Base-by-base conservation (phyloP, 2,888 invertebrate species). In the Dioctria rufipes region DNA sequence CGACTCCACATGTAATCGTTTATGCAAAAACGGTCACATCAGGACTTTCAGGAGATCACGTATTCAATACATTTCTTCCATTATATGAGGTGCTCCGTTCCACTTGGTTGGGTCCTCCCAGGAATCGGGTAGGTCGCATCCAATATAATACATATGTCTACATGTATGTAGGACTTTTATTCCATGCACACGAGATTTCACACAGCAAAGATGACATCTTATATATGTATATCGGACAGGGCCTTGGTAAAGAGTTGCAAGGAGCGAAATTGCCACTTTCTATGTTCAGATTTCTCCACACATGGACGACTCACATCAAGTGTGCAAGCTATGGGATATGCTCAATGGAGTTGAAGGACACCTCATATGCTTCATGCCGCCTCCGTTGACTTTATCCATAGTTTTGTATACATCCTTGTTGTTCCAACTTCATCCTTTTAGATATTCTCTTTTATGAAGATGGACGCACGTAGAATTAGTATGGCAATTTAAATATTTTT, bases 51-150 rank as follows among this genome's bases (percentile, higher is more conserved):
- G 86, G 86, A 87, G 88, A 89, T 89, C 88, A 89, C 88, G 88
- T 89, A 88, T 87, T 88, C 88, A 89, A 89, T 89, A 89, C 88
- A 89, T 88, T 87, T 87, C 87, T 87, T 88, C 83, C 81, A 82
- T 81, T 83, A 83, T 80, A 81, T 81, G 81, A 77, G 77, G 49
- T 63, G 77, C 63, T 63, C 77, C 63, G 73, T 49, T 63, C 63
- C 61, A 51, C 77, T 77, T 63, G 46, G 5, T 63, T 51, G 61
- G 49, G 63, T 61, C 77, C 71, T 25, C 75, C 61, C 5, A 43
- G 61, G 25, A 25, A 25, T 25, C 25, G 25, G 25, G 25, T 25
- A 25, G 25, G 25, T 5, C 77, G 9, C 63, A 63, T 25, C 25
- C 25, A 25, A 25, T 25, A 25, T 25, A 25, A 25, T 25, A 25